Evolutionary conservation across 1,140 invertebrate genomes (phyloP).

Genomic region (Drosophila sp.): DNA sequence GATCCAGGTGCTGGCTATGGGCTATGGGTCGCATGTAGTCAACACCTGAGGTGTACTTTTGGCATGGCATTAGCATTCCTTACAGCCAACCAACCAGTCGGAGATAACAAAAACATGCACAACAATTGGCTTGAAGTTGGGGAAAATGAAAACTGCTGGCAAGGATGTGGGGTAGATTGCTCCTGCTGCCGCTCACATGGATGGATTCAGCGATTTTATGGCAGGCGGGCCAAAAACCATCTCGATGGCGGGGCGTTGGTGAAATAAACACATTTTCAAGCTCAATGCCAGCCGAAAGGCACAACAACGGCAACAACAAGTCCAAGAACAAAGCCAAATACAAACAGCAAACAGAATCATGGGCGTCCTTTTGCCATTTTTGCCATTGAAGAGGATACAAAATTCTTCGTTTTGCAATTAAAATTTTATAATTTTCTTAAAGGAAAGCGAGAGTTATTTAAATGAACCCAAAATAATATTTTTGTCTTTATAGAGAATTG

Average conservation of each 20-base stretch:
- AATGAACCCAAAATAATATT: too few relatives aligned
- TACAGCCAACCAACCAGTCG: constrained; percentile 61
- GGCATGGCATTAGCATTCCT: constrained; percentile 77
- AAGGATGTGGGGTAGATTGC: constrained; percentile 35
- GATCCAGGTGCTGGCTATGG: background rate
- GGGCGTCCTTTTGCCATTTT: constrained; percentile 10
- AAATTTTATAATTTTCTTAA: too few relatives aligned
- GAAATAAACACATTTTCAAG: constrained; percentile 80
- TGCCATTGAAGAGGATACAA: too few relatives aligned
- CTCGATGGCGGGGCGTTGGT: constrained; percentile 22
- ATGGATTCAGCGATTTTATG: constrained; percentile 79
- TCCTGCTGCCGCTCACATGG: constrained; percentile 25
- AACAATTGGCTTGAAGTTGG: constrained; percentile 61
- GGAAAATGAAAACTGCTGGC: constrained; percentile 21
- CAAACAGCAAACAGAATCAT: constrained; percentile 50
- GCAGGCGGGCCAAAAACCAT: constrained; percentile 46
- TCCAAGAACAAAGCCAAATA: constrained; percentile 71
- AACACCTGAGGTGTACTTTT: constrained; percentile 79
- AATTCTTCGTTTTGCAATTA: too few relatives aligned
- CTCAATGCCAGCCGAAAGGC: constrained; percentile 71
- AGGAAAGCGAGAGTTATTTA: too few relatives aligned
- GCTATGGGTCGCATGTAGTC: constrained; percentile 22
- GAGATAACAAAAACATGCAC: constrained; percentile 79
- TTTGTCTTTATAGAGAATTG: too few relatives aligned
- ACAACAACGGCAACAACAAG: constrained; percentile 32